Percentiles rank a stretch among this genome's conserved stretches.
These are phyloP conservation scores for Alectoris magna DNA, from an alignment of 2,797 vertebrate species.

Conservation along the genomic window DNA sequence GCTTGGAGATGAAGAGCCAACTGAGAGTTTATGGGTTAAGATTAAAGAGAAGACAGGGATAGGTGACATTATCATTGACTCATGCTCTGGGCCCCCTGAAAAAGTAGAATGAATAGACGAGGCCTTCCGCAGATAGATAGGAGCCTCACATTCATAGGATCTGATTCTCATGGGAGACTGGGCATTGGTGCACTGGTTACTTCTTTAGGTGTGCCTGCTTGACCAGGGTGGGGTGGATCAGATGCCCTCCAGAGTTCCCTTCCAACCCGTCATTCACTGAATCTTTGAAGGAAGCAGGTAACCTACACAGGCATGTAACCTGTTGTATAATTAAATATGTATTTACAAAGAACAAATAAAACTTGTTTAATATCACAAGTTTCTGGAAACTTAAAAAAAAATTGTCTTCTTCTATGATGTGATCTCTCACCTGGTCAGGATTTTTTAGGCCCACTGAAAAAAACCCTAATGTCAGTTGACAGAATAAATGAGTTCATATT, in stretches of 20 bases:
- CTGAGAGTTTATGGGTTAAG: not conserved
- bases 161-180: not conserved
- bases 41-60: not conserved
- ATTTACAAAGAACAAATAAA: not conserved
- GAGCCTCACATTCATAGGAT: not conserved
- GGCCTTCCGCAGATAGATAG: not conserved
- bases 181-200: not conserved
- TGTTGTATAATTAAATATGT: not conserved
- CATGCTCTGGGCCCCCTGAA: not conserved
- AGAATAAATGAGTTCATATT: not conserved
- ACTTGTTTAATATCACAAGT: not conserved
- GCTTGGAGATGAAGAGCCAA: not conserved
- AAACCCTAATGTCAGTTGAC: not conserved
- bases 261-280: not conserved
- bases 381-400: not conserved
- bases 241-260: not conserved
- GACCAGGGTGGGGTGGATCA: not conserved
- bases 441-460: not conserved
- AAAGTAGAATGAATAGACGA: not conserved
- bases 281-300: not conserved
- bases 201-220: not conserved
- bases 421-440: not conserved
- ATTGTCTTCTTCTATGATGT: not conserved
- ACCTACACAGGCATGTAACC: not conserved
- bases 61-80: not conserved